Base-by-base conservation (phyloP, 2,797 vertebrate genomes). In the Mus caroli region DNA sequence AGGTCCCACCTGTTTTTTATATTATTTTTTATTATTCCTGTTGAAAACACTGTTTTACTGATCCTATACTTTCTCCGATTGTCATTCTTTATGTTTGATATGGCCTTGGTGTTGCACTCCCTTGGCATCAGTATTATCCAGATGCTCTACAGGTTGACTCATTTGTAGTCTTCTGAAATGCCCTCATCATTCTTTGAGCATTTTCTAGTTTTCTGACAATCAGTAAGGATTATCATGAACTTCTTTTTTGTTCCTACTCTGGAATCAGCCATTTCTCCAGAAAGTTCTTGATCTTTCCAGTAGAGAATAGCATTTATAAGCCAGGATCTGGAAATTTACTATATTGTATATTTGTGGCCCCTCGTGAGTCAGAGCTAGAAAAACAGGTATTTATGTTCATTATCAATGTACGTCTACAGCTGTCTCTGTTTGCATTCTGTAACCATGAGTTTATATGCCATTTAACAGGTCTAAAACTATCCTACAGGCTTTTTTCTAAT, bases 301-400 rank as follows among this genome's bases (percentile, higher is more conserved):
- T 87, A 1, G 34, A 75, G 24, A 58, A 67, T 17, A 89, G 50
- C 15, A 83, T 89, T 91, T 94, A 67, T 79, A 82, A 94, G n/a
- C n/a, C 60, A 83, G 73, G 12, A 90, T 95, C 50, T 69, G 28
- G 54, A 1, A 9, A 52, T 14, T 77, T 76, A 14, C 40, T 91
- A 69, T 37, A 52, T 77, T 88, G 2, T 90, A 34, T 58, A 96
- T 84, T 80, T 60, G 46, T 43, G 89, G 24, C 31, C 40, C 78
- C 64, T 93, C 17, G 46, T 52, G 71, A 56, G 40, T 80, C 80
- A 95, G 52, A 90, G 43, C 56, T 88, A 60, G 54, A 69, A 94
- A 93, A 89, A 67, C 4, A 17, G 37, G 0, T 76, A 24, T 76
- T 15, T 56, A 13, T 90, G 28, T 91, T 90, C 76, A 67, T 82